These are phyloP conservation scores for Struthio camelus DNA, from an alignment of 2,113 vertebrate species.

Conservation along the genomic window DNA sequence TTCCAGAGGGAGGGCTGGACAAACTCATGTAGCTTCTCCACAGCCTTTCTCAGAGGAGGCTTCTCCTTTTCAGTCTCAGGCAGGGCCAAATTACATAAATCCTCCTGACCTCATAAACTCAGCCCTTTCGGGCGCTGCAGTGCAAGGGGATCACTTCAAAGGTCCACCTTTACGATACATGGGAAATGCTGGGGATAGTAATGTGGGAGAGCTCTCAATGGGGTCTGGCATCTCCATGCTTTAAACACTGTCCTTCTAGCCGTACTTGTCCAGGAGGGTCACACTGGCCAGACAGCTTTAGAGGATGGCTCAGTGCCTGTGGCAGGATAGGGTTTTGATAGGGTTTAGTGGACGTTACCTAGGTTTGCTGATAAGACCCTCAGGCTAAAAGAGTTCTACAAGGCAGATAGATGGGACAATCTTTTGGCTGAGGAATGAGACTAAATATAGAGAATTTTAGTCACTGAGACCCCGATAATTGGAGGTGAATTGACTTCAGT, in stretches of 20 bases:
- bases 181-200: not conserved
- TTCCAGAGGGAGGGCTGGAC: not conserved
- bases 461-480: not conserved
- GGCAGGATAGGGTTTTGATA: not conserved
- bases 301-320: not conserved
- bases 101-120: not conserved
- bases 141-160: not conserved
- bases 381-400: not conserved
- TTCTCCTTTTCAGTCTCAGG: not conserved
- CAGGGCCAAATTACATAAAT: not conserved
- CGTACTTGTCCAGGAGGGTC: not conserved
- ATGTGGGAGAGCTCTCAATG: not conserved
- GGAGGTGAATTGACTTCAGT: not conserved
- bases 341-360: not conserved
- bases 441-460: not conserved
- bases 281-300: not conserved
- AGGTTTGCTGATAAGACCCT: not conserved
- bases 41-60: not conserved
- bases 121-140: fast-evolving
- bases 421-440: not conserved
- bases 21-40: not conserved
- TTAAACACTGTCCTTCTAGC: not conserved
- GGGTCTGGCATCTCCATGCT: not conserved
- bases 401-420: not conserved
- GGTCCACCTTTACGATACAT: not conserved